Base-by-base conservation (phyloP, 2,113 vertebrate species). In the Corynorhinus townsendii region DNA sequence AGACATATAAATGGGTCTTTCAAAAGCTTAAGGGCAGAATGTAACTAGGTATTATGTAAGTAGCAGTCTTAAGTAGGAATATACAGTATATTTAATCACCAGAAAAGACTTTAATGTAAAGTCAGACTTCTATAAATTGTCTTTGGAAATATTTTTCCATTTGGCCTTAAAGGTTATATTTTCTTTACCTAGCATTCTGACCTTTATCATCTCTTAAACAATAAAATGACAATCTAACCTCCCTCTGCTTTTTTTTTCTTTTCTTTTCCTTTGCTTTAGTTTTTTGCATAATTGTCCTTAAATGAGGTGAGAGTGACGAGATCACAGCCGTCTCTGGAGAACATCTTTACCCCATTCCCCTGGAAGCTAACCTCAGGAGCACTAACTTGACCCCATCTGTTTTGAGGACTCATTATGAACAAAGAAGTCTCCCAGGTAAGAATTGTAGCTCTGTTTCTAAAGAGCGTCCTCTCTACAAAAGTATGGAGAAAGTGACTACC, bases 321-420 rank as follows among this genome's bases (percentile, higher is more conserved):
- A 89, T 77, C 68, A 45, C 40, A 66, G 33, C 64, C 83, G 12
- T 69, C 89, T 94, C 52, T 96, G 93, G 83, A 91, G 77, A 81
- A 43, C 80, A 54, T 24, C 47, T 2, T 75, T 69, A 16, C 38
- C 76, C 62, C 38, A 33, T 56, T 64, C 26, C 86, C 35, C 33
- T 15, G 33, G 84, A 91, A 80, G 45, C 84, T n/a, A 17, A 45
- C 71, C 71, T 91, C 45, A 16, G 3, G 80, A 97, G 71, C 84
- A n/a, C 87, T 43, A 33, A 84, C 84, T 93, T 87, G 83, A 94
- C 80, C 84, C 16, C 54, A 84, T 84, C 91, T 96, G 64, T 96
- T 97, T 94, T 94, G 71, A 88, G 80, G 72, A 89, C 81, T 94
- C 97, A 97, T 95, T 97, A 97, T 97, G 96, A 97, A 95, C 89